phyloP scores from a whole-genome alignment of 2,888 invertebrate genomes.

The Phlogophora meticulosa region DNA sequence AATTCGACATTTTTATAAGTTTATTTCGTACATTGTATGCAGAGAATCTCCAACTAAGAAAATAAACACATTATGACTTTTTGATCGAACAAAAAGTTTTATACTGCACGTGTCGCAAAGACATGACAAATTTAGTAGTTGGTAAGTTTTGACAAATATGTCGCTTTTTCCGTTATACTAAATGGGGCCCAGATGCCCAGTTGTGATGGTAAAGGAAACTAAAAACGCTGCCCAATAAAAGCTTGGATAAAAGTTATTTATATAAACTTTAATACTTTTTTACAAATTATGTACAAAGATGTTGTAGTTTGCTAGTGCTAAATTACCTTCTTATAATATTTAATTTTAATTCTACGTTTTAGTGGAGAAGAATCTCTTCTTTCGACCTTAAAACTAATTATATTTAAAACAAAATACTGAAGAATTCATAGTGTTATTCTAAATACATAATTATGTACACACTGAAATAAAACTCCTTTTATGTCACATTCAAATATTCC shows the following conservation, averaged over 20 bases:
- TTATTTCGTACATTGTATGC: too few relatives aligned
- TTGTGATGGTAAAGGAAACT: background rate
- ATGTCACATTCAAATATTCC: background rate
- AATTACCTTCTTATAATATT: background rate
- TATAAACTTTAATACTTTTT: slow-evolving; percentile 10
- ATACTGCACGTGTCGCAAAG: too few relatives aligned
- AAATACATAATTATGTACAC: background rate
- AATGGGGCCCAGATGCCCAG: too few relatives aligned
- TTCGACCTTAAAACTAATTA: slow-evolving; percentile 23
- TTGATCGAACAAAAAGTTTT: too few relatives aligned
- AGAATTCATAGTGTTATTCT: background rate
- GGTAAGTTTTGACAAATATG: too few relatives aligned
- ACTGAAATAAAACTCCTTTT: background rate
- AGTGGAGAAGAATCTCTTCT: slow-evolving; percentile 76
- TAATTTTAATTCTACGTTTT: slow-evolving; percentile 13
- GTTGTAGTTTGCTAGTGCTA: background rate
- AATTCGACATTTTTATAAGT: too few relatives aligned
- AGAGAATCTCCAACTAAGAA: too few relatives aligned
- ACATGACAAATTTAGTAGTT: too few relatives aligned
- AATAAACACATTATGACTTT: too few relatives aligned
- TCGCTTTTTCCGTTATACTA: too few relatives aligned
- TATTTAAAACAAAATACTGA: slow-evolving; percentile 4
- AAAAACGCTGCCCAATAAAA: background rate
- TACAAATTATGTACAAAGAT: background rate
- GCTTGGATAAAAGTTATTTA: background rate